Percentiles rank a stretch among this genome's conserved stretches.
phyloP scores from a whole-genome alignment of 2,797 vertebrate genomes.

The Pseudochromis fuscus region DNA sequence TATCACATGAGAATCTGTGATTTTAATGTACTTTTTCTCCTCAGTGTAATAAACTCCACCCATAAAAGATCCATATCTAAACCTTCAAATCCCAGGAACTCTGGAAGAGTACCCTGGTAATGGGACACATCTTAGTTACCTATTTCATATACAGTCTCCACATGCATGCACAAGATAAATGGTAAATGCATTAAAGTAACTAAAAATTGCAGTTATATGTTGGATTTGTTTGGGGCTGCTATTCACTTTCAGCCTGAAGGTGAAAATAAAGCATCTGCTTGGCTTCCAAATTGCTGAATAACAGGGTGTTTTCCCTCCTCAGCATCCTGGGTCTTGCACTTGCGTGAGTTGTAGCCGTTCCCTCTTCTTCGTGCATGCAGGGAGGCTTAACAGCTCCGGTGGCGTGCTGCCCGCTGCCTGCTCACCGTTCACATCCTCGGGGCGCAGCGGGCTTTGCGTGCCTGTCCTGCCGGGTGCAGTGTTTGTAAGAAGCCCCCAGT shows the following conservation, averaged over 20 bases:
- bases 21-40: too few relatives aligned
- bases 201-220: too few relatives aligned
- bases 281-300: neutral
- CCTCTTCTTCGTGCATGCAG: slow-evolving; percentile 23
- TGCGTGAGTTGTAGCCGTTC: slow-evolving; percentile 6
- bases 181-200: too few relatives aligned
- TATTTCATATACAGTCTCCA: too few relatives aligned
- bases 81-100: too few relatives aligned
- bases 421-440: slow-evolving; percentile 32
- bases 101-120: too few relatives aligned
- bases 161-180: too few relatives aligned
- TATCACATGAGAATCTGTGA: too few relatives aligned
- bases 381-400: slow-evolving; percentile 44
- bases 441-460: slow-evolving; percentile 32
- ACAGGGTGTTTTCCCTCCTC: neutral
- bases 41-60: too few relatives aligned
- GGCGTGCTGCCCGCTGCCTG: slow-evolving; percentile 38
- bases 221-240: too few relatives aligned
- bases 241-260: neutral
- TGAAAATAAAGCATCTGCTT: neutral
- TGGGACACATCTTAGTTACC: too few relatives aligned
- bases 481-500: slow-evolving; percentile 35
- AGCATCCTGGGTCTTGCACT: neutral
- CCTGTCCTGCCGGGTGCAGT: slow-evolving; percentile 7
- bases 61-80: too few relatives aligned